Base-by-base conservation (phyloP, 2,113 vertebrate genomes). In the Dipodomys spectabilis region DNA sequence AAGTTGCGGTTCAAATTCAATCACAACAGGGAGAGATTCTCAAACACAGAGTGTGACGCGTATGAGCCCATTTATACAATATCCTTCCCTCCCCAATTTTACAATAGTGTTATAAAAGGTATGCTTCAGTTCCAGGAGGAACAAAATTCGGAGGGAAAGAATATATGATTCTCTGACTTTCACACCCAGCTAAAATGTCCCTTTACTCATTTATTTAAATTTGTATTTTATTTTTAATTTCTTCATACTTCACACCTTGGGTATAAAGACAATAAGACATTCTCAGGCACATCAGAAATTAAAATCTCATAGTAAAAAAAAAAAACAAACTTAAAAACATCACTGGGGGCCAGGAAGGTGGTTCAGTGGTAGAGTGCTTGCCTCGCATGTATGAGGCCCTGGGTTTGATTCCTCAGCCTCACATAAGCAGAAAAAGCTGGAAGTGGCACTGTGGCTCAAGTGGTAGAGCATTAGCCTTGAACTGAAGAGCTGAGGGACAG, bases 131-230 rank as follows among this genome's bases (percentile, higher is more conserved):
- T 1, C 27, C 16, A 60, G 18, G 13, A 57, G 35, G 85, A 19
- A 39, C 9, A 35, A 82, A 19, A 19, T 79, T 93, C 35, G 86
- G 28, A 92, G 22, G 30, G 25, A 62, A 93, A 84, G 11, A 87
- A 78, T 30, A 27, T n/a, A 30, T 78, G 30, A 80, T 53, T 45
- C 18, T 45, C 16, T 32, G 39, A 86, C 74, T 90, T 95, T 93
- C 88, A 95, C 60, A 88, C 86, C 83, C 81, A 94, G 57, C 68
- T 94, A 78, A 93, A 68, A 23, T 80, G 0, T 83, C 71, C 23
- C 32, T 77, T 93, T 6, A 57, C 22, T 88, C 75, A 91, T 79
- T 92, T 28, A 71, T 23, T 82, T 85, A 87, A 57, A 39, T 81
- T 32, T 90, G 85, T 4, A 45, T 82, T 82, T 96, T 93, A n/a